Evolutionary conservation across 2,797 vertebrate genomes (phyloP).

Genomic region (Acipenser transmontanus): DNA sequence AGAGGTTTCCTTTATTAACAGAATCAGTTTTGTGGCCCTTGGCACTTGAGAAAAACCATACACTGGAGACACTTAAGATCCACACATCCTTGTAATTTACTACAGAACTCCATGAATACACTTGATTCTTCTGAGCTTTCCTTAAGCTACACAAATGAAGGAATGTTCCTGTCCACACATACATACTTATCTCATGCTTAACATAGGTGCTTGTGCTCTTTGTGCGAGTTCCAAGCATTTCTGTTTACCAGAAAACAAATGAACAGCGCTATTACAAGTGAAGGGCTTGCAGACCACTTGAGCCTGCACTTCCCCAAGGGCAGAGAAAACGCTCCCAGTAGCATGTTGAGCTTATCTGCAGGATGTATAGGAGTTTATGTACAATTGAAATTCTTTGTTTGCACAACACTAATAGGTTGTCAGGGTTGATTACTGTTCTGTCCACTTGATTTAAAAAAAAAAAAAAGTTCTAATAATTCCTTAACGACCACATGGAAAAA

Average conservation of each 20-base stretch:
- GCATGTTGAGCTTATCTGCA: background rate
- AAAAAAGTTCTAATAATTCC: background rate
- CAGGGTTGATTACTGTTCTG: conserved; percentile 6
- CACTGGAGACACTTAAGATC: conserved; percentile 22
- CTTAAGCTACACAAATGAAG: conserved; percentile 23
- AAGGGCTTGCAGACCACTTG: conserved; percentile 15
- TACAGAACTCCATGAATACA: conserved; percentile 37
- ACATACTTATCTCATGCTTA: conserved; percentile 26
- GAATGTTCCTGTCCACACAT: conserved; percentile 30
- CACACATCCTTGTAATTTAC: conserved; percentile 39
- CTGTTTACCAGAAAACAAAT: conserved; percentile 21
- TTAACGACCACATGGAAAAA: background rate
- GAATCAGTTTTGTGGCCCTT: conserved; percentile 34
- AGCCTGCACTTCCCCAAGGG: conserved; percentile 2
- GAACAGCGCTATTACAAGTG: conserved; percentile 16
- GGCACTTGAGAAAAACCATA: conserved; percentile 35
- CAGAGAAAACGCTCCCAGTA: background rate
- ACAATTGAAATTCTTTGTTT: conserved; percentile 8
- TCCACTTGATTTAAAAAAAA: conserved; percentile 4
- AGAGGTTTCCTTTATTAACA: conserved; percentile 32
- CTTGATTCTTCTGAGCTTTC: conserved; percentile 21
- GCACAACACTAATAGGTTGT: conserved; percentile 8
- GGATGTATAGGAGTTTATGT: background rate
- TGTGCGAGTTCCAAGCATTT: conserved; percentile 13
- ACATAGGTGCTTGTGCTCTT: conserved; percentile 20